Evolutionary conservation across 1,140 invertebrate genomes (phyloP), one percentile per base, ranked within the genome.

Genomic region (Drosophila cardini): DNA sequence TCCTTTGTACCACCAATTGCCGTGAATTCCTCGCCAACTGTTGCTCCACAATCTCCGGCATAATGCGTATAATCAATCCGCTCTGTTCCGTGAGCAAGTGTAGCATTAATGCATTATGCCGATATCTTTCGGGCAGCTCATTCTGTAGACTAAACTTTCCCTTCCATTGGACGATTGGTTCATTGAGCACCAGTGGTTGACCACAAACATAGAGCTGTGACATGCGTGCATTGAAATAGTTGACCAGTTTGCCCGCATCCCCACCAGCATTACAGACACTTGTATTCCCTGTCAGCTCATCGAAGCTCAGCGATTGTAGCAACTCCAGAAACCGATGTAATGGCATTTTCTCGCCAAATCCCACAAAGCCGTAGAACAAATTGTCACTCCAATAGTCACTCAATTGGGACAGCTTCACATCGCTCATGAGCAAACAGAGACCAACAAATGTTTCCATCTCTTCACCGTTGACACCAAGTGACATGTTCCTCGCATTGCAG

Each of bases 401-500:
- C 1, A 90, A 16, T 0, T 71, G 43, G 0, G 30, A 16, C 15
- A 90, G 30, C 30, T 76, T 90, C 2, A 90, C 30, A 7, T 90
- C 77, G 18, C 86, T 67, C 55, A 86, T 52, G 0, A 86, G 69
- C 10, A 90, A 50, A 3, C 75, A 74, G 0, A 90, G 64, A 0
- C 48, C 85, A 7, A 90, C 48, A 61, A 90, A 90, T 46, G 53
- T 72, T 53, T 90, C 86, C 78, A 90, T 13, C 65, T 90, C 86
- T 11, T 90, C 86, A 6, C 52, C 32, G 1, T 6, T 79, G 7
- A 78, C 64, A 4, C 32, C 13, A 7, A n/a, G 45, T 8, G 16
- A 13, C 15, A 10, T 7, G 40, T 62, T 64, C 2, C 53, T 62
- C 0, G n/a, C 36, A 36, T 80, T 86, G 42, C 65, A 76, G 10